Conservation (phyloP, 2,113 vertebrate species). For the Furnarius figulus region DNA sequence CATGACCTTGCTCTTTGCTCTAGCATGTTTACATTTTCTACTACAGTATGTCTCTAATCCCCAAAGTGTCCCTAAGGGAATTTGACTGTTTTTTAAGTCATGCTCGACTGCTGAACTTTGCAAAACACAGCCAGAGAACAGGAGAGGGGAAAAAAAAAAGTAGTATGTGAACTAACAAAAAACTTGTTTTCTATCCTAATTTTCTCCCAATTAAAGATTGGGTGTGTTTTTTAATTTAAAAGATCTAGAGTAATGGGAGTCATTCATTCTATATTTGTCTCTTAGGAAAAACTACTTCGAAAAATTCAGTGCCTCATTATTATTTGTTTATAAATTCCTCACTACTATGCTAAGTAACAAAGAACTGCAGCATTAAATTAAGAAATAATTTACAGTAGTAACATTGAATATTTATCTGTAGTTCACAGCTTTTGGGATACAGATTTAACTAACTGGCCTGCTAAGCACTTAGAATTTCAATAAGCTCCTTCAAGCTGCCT, state of each 20-base stretch:
- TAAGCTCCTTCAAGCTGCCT: background rate
- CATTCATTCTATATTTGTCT: background rate
- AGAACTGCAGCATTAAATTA: background rate
- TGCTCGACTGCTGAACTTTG: slow-evolving; percentile 40
- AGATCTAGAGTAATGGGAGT: background rate
- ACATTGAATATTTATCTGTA: background rate
- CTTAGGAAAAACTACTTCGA: background rate
- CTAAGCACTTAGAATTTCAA: background rate
- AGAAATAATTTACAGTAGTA: background rate
- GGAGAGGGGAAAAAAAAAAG: no score
- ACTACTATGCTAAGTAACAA: background rate
- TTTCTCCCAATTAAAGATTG: background rate
- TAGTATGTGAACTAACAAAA: background rate
- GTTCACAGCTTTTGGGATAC: background rate
- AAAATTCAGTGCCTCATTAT: background rate
- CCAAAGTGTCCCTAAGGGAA: slow-evolving; percentile 65
- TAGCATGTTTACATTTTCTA: slow-evolving; percentile 70
- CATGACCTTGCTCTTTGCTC: slow-evolving; percentile 68
- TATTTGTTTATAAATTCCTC: background rate
- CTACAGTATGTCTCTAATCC: slow-evolving; percentile 67
- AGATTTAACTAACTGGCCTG: background rate
- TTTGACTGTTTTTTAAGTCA: slow-evolving; percentile 54
- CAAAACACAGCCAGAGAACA: background rate
- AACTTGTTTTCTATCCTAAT: background rate
- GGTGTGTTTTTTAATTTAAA: background rate